Evolutionary conservation across 2,888 invertebrate species (phyloP).

Genomic region (Pilophorus perplexus): DNA sequence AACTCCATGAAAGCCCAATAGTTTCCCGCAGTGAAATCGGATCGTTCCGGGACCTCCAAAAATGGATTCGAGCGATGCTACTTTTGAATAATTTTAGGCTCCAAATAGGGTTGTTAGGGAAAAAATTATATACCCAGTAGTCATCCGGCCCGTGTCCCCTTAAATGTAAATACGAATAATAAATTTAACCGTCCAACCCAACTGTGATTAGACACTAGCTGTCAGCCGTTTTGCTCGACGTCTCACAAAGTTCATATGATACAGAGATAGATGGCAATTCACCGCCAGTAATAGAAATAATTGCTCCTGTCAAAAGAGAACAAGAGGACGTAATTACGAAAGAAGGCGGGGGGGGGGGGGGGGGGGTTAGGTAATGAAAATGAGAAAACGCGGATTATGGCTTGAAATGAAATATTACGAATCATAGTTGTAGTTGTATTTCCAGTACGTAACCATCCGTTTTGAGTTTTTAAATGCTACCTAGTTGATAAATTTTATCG

Average conservation of each 20-base stretch:
- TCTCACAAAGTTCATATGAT: background rate
- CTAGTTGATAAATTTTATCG: too few relatives aligned
- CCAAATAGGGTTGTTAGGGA: too few relatives aligned
- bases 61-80: too few relatives aligned
- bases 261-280: background rate
- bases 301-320: background rate
- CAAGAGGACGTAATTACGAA: background rate
- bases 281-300: background rate
- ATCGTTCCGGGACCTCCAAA: too few relatives aligned
- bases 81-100: too few relatives aligned
- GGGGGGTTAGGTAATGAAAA: background rate
- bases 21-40: too few relatives aligned
- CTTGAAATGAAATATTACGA: background rate
- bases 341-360: too few relatives aligned
- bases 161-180: too few relatives aligned
- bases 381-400: background rate
- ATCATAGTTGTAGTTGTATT: background rate
- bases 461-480: too few relatives aligned
- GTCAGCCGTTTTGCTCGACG: constrained; percentile 1
- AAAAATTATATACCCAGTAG: too few relatives aligned
- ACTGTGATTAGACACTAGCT: background rate
- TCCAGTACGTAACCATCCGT: background rate
- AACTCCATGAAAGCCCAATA: too few relatives aligned
- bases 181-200: background rate
- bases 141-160: too few relatives aligned